Evolutionary conservation across 2,113 vertebrate genomes (phyloP).

Genomic region (Embiotoca jacksoni): DNA sequence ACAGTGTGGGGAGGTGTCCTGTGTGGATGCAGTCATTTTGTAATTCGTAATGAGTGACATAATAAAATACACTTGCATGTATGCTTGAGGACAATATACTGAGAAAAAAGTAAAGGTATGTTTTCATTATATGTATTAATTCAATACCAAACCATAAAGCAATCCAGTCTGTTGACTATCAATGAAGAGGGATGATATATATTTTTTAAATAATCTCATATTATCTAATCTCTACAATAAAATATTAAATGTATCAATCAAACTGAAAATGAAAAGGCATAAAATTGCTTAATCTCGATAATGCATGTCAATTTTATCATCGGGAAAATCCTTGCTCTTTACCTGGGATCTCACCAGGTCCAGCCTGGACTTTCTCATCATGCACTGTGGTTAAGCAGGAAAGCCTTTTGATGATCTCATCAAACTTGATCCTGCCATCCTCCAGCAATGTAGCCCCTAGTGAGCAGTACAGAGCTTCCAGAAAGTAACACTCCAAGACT

Average conservation of each 20-base stretch:
- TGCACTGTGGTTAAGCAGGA: slow-evolving; percentile 83
- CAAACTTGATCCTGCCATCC: slow-evolving; percentile 86
- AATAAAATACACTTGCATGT: neutral
- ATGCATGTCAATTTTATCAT: neutral
- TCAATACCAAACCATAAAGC: slow-evolving; percentile 3
- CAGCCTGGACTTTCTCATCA: slow-evolving; percentile 82
- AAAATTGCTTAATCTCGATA: neutral
- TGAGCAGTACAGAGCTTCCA: slow-evolving; percentile 94
- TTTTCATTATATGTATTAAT: neutral
- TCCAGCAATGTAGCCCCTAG: slow-evolving; percentile 91
- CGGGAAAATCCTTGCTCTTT: slow-evolving; percentile 16
- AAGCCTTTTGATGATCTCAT: slow-evolving; percentile 87
- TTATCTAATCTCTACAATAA: no score
- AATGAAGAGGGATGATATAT: no score
- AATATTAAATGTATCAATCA: no score
- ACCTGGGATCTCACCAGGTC: slow-evolving; percentile 94
- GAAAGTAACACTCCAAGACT: slow-evolving; percentile 91
- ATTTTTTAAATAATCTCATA: no score
- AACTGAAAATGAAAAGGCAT: no score
- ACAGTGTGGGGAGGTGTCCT: slow-evolving; percentile 92
- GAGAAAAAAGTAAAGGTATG: neutral
- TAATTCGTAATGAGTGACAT: neutral
- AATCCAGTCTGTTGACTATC: no score
- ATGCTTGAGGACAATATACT: neutral
- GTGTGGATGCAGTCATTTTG: slow-evolving; percentile 44